Evolutionary conservation across 2,113 vertebrate genomes (phyloP).

Genomic region (Naja naja): DNA sequence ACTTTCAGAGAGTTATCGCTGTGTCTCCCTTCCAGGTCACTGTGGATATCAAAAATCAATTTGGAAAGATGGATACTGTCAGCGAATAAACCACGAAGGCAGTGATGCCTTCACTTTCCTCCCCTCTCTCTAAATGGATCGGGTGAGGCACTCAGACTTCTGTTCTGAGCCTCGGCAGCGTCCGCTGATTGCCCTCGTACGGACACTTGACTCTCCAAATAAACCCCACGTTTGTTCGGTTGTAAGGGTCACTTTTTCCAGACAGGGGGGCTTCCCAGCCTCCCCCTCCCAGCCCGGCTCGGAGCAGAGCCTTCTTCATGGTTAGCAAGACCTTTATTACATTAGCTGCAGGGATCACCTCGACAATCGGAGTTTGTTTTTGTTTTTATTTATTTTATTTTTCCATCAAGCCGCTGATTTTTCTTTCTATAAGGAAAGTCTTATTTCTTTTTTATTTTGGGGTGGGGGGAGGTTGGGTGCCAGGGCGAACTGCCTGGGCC

Average conservation of each 20-base stretch:
- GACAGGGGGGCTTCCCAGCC: not conserved
- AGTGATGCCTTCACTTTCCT: constrained; percentile 70
- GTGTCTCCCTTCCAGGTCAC: constrained; percentile 85
- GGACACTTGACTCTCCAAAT: constrained; percentile 62
- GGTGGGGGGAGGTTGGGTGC: fast-evolving
- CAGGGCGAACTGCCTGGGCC: constrained; percentile 34
- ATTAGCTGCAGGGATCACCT: constrained; percentile 10
- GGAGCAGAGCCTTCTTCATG: constrained; percentile 11
- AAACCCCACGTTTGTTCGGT: constrained; percentile 42
- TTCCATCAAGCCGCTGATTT: not conserved
- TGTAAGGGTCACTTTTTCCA: constrained; percentile 48
- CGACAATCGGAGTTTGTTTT: constrained; percentile 32
- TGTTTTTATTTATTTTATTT: constrained; percentile 7
- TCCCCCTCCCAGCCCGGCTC: not conserved
- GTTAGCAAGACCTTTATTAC: constrained; percentile 40
- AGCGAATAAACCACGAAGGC: constrained; percentile 76
- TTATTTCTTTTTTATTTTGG: not conserved
- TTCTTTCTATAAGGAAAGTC: constrained; percentile 1
- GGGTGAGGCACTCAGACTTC: constrained; percentile 71
- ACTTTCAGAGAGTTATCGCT: constrained; percentile 85
- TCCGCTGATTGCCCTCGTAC: constrained; percentile 55
- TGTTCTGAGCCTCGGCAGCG: constrained; percentile 61
- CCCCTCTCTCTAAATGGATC: constrained; percentile 77
- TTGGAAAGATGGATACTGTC: constrained; percentile 86
- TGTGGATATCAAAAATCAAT: constrained; percentile 90